Conservation (phyloP, 2,113 vertebrate genomes). For the Salvelinus alpinus region DNA sequence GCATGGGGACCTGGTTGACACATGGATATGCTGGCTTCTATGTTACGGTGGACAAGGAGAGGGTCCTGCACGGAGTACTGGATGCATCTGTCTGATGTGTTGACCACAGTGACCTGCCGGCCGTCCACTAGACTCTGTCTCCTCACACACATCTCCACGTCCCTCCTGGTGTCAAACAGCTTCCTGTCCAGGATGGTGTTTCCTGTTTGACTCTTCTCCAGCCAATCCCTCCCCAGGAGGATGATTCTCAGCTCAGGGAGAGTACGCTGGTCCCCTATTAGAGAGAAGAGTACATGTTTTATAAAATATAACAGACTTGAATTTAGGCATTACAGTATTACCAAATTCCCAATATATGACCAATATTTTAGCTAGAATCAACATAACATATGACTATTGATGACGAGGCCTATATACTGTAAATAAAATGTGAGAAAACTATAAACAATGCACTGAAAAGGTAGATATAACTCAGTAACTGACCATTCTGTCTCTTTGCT, state of each 20-base stretch:
- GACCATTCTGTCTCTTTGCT: background rate
- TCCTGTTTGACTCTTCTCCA: constrained; percentile 47
- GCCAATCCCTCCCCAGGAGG: constrained; percentile 44
- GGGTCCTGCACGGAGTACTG: constrained; percentile 36
- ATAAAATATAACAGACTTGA: background rate
- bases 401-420: no score
- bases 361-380: no score
- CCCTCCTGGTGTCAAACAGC: constrained; percentile 48
- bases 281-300: background rate
- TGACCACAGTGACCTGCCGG: constrained; percentile 30
- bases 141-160: constrained; percentile 47
- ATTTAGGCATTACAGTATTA: no score
- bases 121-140: constrained; percentile 16
- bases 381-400: no score
- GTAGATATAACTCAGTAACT: background rate
- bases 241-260: constrained; percentile 44
- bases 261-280: constrained; percentile 2
- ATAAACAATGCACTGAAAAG: background rate
- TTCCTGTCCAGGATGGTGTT: constrained; percentile 36
- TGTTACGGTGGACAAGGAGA: constrained; percentile 17
- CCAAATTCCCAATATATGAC: no score
- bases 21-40: constrained; percentile 29
- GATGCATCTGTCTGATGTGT: constrained; percentile 49
- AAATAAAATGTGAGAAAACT: no score
- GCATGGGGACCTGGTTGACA: constrained; percentile 44